Conservation (phyloP, 2,888 invertebrate species). For the Stratiomys singularior region DNA sequence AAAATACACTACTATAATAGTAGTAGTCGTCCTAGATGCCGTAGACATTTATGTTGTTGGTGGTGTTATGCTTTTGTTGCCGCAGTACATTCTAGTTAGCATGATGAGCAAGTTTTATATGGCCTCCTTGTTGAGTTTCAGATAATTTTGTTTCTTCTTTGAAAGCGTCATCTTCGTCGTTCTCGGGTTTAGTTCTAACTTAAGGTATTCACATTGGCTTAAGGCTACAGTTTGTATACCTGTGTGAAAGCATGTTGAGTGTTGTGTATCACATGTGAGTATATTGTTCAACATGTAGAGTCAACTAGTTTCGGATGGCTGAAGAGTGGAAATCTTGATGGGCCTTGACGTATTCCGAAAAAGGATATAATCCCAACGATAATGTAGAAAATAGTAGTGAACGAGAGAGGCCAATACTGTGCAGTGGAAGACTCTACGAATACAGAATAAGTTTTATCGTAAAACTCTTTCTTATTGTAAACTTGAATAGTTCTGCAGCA, state of each 20-base stretch:
- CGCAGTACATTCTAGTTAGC: too few species aligned
- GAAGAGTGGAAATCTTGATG: neutral
- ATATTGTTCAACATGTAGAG: neutral
- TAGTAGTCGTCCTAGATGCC: neutral
- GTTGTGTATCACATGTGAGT: constrained; percentile 1
- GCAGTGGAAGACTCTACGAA: neutral
- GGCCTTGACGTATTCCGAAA: neutral
- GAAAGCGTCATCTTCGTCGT: neutral
- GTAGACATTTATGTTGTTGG: too few species aligned
- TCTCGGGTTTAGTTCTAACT: neutral
- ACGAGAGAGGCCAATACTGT: neutral
- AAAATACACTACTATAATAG: neutral
- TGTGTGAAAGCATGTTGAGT: neutral
- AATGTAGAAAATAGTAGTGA: neutral
- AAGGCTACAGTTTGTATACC: neutral
- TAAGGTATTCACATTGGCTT: neutral
- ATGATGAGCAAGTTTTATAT: neutral
- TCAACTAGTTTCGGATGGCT: neutral
- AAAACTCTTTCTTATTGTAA: neutral
- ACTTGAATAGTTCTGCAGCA: neutral
- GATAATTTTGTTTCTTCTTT: neutral
- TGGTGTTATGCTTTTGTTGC: too few species aligned
- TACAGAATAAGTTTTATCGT: constrained; percentile 13
- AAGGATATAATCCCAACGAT: neutral
- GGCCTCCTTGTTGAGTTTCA: neutral